A percentile compares a stretch with the other conserved stretches of the same genome.
These are phyloP conservation scores for Chloropsis hardwickii DNA, from an alignment of 2,113 vertebrate species.

Conservation along the genomic window DNA sequence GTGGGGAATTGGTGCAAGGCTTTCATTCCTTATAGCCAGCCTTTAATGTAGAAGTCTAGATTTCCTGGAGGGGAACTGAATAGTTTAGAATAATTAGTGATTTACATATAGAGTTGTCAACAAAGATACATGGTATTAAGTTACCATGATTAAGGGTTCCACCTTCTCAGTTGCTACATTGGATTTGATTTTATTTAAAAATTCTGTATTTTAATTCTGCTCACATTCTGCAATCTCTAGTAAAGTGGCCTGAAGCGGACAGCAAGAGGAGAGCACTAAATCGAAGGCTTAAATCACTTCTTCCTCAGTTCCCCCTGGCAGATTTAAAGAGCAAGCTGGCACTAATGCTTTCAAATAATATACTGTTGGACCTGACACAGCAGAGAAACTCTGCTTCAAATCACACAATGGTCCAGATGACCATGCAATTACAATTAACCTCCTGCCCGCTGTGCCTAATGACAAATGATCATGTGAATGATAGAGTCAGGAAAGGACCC, in stretches of 20 bases:
- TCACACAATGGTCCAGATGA: constrained; percentile 67
- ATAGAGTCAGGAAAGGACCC: constrained; percentile 10
- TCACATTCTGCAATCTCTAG: constrained; percentile 44
- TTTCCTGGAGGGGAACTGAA: constrained; percentile 28
- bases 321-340: constrained; percentile 73
- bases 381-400: constrained; percentile 67
- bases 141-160: neutral
- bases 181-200: constrained; percentile 15
- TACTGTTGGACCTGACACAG: constrained; percentile 61
- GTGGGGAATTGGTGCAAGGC: neutral
- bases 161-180: neutral
- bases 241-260: constrained; percentile 67
- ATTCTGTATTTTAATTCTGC: constrained; percentile 57
- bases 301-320: constrained; percentile 58
- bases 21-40: constrained; percentile 32
- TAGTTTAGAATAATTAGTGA: constrained; percentile 25
- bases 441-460: constrained; percentile 57
- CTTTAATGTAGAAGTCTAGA: constrained; percentile 45
- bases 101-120: constrained; percentile 48
- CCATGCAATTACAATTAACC: constrained; percentile 77
- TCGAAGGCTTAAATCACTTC: constrained; percentile 73
- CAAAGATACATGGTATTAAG: constrained; percentile 1
- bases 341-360: constrained; percentile 71
- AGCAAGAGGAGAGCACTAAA: constrained; percentile 64
- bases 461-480: constrained; percentile 62